Percentiles rank a stretch among this genome's conserved stretches.
phyloP scores from a whole-genome alignment of 2,888 invertebrate genomes.

The Mythimna ferrago region DNA sequence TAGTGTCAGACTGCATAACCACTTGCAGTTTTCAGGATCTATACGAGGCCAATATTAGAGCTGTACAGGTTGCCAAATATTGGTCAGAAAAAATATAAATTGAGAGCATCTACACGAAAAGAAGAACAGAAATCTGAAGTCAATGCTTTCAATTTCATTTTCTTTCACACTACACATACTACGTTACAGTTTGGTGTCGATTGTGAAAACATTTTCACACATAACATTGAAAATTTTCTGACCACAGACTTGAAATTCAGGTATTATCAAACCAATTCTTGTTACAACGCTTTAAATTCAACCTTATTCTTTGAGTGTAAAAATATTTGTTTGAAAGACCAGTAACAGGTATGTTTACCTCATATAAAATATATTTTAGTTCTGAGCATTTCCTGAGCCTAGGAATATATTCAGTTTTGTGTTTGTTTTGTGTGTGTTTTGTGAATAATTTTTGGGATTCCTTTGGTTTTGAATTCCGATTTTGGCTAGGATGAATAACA shows the following conservation, averaged over 20 bases:
- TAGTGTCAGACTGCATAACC: too few species aligned
- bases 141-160: neutral
- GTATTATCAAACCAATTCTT: neutral
- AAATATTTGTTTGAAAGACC: neutral
- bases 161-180: neutral
- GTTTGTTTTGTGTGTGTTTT: too few species aligned
- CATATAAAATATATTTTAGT: conserved; percentile 4
- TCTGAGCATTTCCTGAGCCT: neutral
- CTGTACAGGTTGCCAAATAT: too few species aligned
- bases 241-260: neutral
- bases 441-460: conserved; percentile 1
- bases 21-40: too few species aligned
- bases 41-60: too few species aligned
- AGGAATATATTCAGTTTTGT: conserved; percentile 24
- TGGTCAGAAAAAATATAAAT: too few species aligned
- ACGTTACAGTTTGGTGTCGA: neutral
- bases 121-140: too few species aligned
- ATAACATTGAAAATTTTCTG: neutral
- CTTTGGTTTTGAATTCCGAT: neutral
- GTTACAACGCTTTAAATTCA: conserved; percentile 1
- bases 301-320: neutral
- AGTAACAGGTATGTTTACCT: conserved; percentile 14
- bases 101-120: too few species aligned
- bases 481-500: neutral
- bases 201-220: neutral